Base-by-base conservation (phyloP, 2,888 invertebrate species). In the Platycheirus albimanus region DNA sequence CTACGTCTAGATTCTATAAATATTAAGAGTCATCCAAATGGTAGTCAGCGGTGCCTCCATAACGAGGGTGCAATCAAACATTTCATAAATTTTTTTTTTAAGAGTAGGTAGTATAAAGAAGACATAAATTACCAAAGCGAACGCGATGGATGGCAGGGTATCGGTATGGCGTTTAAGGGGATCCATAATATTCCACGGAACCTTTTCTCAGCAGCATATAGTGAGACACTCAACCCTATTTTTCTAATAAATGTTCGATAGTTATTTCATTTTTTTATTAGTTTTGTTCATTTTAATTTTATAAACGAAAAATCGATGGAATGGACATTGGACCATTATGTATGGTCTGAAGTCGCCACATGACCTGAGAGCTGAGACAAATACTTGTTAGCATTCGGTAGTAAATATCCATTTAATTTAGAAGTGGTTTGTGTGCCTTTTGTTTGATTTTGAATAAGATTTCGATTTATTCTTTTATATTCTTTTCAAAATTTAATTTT, bases 41-140 rank as follows among this genome's bases (percentile, higher is more conserved):
- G 64, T 64, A 64, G 64, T 64, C 64, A 64, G 36, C 15, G 64
- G 45, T 61, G 38, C 64, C 49, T 64, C 49, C 64, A 83, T 83
- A 83, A 83, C 83, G 83, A 83, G 83, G 83, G 83, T 83, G 78
- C 83, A 83, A 83, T 83, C 83, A 83, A 83, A 83, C 78, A 83
- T 83, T 83, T 83, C 78, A 72, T 78, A 78, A 43, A 74, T 61
- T 36, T n/a, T n/a, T n/a, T n/a, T n/a, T n/a, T n/a, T n/a, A n/a
- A 74, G 74, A 78, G 47, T 83, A 69, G 78, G 78, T 78, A 61
- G 78, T 78, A 61, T 61, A 83, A 83, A 83, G 83, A 83, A 83
- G 83, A 83, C 83, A 83, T 83, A 83, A 83, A 83, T 80, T 58
- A 80, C 64, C 58, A 20, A 19, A 13, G 49, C 24, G 49, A 36